phyloP scores from a whole-genome alignment of 2,888 invertebrate species.

The Argynnis bischoffii region DNA sequence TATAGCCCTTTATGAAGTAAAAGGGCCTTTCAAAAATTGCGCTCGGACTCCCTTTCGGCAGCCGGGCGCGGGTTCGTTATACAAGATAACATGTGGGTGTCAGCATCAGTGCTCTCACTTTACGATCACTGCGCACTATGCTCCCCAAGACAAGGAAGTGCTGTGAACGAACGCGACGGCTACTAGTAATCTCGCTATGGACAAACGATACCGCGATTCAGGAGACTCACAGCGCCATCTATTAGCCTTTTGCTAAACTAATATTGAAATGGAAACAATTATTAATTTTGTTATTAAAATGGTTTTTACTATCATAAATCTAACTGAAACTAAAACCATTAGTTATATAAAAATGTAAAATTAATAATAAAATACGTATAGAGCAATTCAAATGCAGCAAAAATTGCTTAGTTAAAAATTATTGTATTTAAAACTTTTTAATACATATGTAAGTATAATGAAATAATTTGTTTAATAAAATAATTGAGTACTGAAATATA shows the following conservation, averaged over 20 bases:
- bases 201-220: slow-evolving; percentile 56
- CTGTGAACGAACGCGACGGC: fast-evolving
- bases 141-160: slow-evolving; percentile 93
- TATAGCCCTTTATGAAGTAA: slow-evolving; percentile 84
- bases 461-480: too few relatives aligned
- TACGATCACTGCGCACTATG: slow-evolving; percentile 92
- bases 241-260: slow-evolving; percentile 33
- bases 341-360: too few relatives aligned
- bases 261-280: not conserved
- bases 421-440: too few relatives aligned
- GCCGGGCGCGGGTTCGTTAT: slow-evolving; percentile 81
- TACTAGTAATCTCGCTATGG: slow-evolving; percentile 29
- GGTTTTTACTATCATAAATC: too few relatives aligned
- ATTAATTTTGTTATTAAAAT: not conserved
- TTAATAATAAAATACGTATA: too few relatives aligned
- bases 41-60: slow-evolving; percentile 79
- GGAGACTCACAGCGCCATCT: slow-evolving; percentile 62
- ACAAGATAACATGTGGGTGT: slow-evolving; percentile 83
- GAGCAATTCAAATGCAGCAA: too few relatives aligned
- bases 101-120: slow-evolving; percentile 94
- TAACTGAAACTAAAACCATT: too few relatives aligned
- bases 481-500: too few relatives aligned
- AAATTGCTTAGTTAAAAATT: too few relatives aligned
- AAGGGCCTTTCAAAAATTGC: slow-evolving; percentile 90
- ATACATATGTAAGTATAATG: too few relatives aligned